Percentiles rank a stretch among this genome's conserved stretches.
Conservation (phyloP, 2,797 vertebrate species). For the Crenichthys baileyi region DNA sequence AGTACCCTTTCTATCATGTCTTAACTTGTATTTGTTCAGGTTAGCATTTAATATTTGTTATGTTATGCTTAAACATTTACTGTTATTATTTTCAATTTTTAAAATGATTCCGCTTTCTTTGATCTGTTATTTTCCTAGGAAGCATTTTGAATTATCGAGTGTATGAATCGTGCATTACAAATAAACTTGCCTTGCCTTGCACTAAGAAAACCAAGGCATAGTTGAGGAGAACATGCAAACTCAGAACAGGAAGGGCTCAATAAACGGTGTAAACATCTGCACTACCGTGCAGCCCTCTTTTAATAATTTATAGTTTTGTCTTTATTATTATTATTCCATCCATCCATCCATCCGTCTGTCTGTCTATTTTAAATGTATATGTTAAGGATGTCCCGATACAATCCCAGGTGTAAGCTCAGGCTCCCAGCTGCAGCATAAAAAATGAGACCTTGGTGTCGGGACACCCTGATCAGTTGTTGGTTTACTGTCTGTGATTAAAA, state of each 20-base stretch:
- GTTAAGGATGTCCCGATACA: too few species aligned
- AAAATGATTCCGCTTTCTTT: background rate
- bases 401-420: too few species aligned
- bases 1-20: background rate
- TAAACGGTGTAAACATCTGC: too few species aligned
- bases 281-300: background rate
- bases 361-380: too few species aligned
- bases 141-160: background rate
- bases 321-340: background rate
- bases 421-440: too few species aligned
- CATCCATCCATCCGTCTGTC: too few species aligned
- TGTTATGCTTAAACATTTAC: background rate
- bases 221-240: background rate
- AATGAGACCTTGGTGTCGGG: too few species aligned
- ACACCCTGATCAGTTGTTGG: too few species aligned
- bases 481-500: too few species aligned
- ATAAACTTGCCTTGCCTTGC: background rate
- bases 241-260: background rate
- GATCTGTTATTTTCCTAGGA: background rate
- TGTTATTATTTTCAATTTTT: background rate
- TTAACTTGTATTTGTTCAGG: background rate
- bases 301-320: background rate
- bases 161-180: background rate
- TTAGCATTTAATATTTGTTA: background rate
- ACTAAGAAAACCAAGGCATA: background rate